Evolutionary conservation across 2,888 invertebrate genomes (phyloP), one percentile per base, ranked within the genome.

Genomic region (Carcina quercana): DNA sequence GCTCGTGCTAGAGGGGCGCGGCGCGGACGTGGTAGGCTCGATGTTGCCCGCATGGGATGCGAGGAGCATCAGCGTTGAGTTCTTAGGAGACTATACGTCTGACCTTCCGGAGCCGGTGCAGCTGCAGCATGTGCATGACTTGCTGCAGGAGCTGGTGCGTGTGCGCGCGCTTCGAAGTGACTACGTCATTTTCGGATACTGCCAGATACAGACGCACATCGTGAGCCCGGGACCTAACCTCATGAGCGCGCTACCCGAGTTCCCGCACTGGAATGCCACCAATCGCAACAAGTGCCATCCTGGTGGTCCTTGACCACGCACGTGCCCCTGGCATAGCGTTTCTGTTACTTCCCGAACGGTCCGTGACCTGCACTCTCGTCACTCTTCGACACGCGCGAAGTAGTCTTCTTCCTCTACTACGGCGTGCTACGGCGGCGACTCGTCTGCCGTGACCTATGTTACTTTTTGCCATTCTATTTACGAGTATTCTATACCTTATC

Each of bases 201-300:
- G 32, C 8, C 32, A 32, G 15, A 5, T 20, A 6, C 17, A 19
- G 8, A 29, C 30, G 2, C 19, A 28, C 6, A 29, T 17, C 2
- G 13, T 25, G 5, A 32, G 37, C 15, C 44, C 44, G 3, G 31
- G 31, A 3, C 15, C 17, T 2, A 31, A 25, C 7, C 12, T 31
- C 11, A 17, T 25, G 19, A 12, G 13, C 6, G 5, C 5, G 6
- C 8, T 31, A 7, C 12, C 12, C 2, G 5, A 17, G 1, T 31
- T 31, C 14, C 4, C 15, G 5, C 25, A 31, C 13, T 31, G 31
- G 31, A 22, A 31, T 10, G 5, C 17, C n/a, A 12, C 12, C n/a
- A n/a, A n/a, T n/a, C n/a, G 42, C 6, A 37, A 35, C 2, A 21
- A 28, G 8, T 74, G 74, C 36, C 11, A 54, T 4, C 20, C 20